These are phyloP conservation scores for Acleris holmiana DNA, from an alignment of 2,888 invertebrate genomes.

Conservation along the genomic window DNA sequence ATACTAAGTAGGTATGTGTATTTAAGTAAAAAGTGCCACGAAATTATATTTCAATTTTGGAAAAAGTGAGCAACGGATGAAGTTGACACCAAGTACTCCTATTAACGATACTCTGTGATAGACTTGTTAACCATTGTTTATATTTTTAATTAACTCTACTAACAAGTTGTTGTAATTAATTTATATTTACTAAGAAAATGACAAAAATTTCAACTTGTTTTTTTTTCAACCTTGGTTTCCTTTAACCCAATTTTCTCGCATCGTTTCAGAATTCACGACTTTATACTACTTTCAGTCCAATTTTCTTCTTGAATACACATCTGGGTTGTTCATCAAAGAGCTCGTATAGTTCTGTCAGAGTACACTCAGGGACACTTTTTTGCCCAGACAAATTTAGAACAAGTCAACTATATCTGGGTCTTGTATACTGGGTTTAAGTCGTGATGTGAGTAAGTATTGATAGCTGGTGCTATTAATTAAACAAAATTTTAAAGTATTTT, in stretches of 20 bases:
- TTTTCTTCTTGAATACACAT: constrained; percentile 53
- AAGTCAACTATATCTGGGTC: no score
- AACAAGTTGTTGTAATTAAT: constrained; percentile 48
- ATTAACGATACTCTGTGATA: constrained; percentile 67
- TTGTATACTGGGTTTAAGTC: no score
- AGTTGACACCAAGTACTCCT: constrained; percentile 17
- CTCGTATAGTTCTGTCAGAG: constrained; percentile 32
- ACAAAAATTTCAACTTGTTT: constrained; percentile 6
- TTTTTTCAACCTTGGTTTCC: neutral
- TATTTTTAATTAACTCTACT: constrained; percentile 42
- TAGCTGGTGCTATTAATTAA: no score
- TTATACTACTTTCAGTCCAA: constrained; percentile 21
- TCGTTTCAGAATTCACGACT: constrained; percentile 5
- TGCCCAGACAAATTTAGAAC: no score
- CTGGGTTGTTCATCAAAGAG: constrained; percentile 55
- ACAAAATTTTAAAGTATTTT: no score
- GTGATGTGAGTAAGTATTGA: no score
- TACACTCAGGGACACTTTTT: neutral
- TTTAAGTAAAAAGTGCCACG: constrained; percentile 71
- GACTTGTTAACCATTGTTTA: constrained; percentile 46
- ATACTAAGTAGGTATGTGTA: constrained; percentile 34
- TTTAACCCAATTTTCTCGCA: neutral
- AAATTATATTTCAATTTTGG: constrained; percentile 44
- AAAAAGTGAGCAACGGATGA: constrained; percentile 42
- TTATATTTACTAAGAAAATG: constrained; percentile 36